Base-by-base conservation (phyloP, 2,888 invertebrate species). In the Bhutanitis thaidina region DNA sequence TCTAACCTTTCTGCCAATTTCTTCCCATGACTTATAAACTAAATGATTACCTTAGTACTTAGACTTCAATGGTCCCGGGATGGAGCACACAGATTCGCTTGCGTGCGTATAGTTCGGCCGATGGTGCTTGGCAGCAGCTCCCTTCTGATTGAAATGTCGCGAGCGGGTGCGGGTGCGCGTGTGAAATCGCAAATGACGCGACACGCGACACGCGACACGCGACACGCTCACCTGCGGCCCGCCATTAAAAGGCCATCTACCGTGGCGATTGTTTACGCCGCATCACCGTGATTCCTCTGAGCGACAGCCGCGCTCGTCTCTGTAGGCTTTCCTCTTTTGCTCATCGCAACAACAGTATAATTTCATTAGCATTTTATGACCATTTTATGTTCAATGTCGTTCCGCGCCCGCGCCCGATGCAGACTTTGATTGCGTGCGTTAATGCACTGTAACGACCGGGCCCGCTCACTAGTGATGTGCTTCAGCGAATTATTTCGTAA, bases 171-270 rank as follows among this genome's bases (percentile, higher is more conserved):
- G 46, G 40, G 54, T 54, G 52, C 45, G 32, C 41, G 60, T 58
- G 64, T 66, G 61, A 66, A 71, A 64, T 63, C 58, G 56, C 45
- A 55, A 58, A 58, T 59, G 59, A 53, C 48, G 30, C 49, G 27
- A 3, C 7, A 41, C 35, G 20, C 20, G 20, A 20, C 20, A 20
- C 35, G 36, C 45, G 36, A 38, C 41, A 35, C 45, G 51, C 45
- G 51, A 39, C 48, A 38, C 46, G 39, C 51, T 41, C 47, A 43
- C 52, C 41, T 45, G 52, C 41, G 46, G 27, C 20, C 29, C 27
- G 38, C 30, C 52, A 52, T 52, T 52, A 52, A 46, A 52, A 52
- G 41, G 37, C 41, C 52, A 52, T 52, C 41, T 41, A 46, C 30
- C 10, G 14, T 32, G 27, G 7, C 37, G 12, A 38, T 30, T 45